Evolutionary conservation across 1,140 invertebrate genomes (phyloP), one percentile per base, ranked within the genome.

Genomic region (Bombus fervidus): DNA sequence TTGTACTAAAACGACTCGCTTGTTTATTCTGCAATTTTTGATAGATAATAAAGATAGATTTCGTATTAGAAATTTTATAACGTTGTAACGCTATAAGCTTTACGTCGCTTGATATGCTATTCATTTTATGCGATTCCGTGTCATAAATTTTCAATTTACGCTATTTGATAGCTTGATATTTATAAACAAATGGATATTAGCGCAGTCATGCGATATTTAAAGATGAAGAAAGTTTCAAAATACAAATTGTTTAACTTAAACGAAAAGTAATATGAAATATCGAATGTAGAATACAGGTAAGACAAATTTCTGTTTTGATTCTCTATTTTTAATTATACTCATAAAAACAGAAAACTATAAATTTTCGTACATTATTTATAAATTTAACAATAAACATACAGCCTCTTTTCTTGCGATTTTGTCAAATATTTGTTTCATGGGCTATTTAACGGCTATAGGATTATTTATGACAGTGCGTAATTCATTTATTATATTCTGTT

Each of bases 41-140:
- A 4, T 2, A 22, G 18, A 66, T 64, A 81, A 75, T 57, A 53
- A 53, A 53, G 47, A 53, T 53, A 53, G 47, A 53, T 22, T 53
- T 53, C 5, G 47, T 22, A 62, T 71, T n/a, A 22, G 28, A 64
- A 83, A 25, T 81, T 71, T 18, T 59, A 74, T 59, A 73, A 73
- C 39, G 15, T 73, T 62, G 8, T n/a, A n/a, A 62, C 59, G 59
- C 25, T 59, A 31, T 18, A 75, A 68, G 74, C 0, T 69, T 77
- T 37, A 47, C 18, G 28, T 68, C 47, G 5, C n/a, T 31, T 31
- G 39, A 43, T 25, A 3, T 5, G 28, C 13, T 18, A 31, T 22
- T 28, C 15, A 15, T 8, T 81, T 77, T 59, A 28, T 37, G 72
- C 64, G 8, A n/a, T 41, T 64, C 13, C 15, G 62, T 15, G n/a